Evolutionary conservation across 2,113 vertebrate genomes (phyloP).

Genomic region (Carettochelys insculpta): DNA sequence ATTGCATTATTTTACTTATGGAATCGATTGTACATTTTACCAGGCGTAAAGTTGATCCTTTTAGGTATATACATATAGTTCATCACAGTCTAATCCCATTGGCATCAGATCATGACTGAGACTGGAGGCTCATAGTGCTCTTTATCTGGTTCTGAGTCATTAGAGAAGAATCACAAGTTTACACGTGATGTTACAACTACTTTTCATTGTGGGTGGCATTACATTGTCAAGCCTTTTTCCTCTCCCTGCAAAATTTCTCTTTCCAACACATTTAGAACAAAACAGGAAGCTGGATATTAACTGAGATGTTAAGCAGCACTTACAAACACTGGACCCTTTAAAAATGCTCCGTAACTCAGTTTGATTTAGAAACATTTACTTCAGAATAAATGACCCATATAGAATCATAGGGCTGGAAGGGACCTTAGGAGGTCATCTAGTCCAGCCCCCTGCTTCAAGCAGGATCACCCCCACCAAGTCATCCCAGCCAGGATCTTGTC

Average conservation of each 20-base stretch:
- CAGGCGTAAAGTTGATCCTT: neutral
- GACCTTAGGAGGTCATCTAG: too few relatives aligned
- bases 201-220: neutral
- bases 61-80: neutral
- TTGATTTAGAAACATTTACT: neutral
- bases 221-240: neutral
- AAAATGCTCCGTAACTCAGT: neutral
- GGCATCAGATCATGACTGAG: neutral
- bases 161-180: neutral
- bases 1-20: accelerated
- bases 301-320: neutral
- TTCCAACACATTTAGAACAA: neutral
- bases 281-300: neutral
- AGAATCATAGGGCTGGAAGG: too few relatives aligned
- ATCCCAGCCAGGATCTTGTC: too few relatives aligned
- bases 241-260: neutral
- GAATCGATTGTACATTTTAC: neutral
- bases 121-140: neutral
- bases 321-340: neutral
- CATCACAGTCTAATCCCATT: neutral
- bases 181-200: neutral
- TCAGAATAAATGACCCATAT: neutral
- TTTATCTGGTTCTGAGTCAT: neutral
- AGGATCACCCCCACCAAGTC: too few relatives aligned
- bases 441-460: too few relatives aligned